These are phyloP conservation scores for Andrena bicolor DNA, from an alignment of 2,888 invertebrate species.

Conservation along the genomic window DNA sequence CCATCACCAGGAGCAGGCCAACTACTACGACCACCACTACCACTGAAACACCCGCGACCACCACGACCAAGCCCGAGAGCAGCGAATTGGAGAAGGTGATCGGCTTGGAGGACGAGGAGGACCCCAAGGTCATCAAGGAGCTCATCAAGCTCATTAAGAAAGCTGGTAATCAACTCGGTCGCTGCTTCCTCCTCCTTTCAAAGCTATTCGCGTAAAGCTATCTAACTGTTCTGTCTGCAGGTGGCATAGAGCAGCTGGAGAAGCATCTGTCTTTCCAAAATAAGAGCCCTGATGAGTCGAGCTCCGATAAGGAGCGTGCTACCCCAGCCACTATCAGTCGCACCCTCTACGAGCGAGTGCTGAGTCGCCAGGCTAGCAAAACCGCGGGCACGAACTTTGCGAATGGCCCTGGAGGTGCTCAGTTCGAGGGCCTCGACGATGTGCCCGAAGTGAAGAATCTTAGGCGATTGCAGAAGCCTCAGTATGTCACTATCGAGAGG, in stretches of 20 bases:
- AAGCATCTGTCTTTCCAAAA: slow-evolving; percentile 89
- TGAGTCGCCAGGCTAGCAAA: slow-evolving; percentile 84
- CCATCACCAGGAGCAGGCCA: slow-evolving; percentile 79
- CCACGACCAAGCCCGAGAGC: slow-evolving; percentile 54
- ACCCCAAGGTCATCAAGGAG: slow-evolving; percentile 93
- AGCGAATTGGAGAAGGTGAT: slow-evolving; percentile 27
- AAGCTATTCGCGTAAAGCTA: background rate
- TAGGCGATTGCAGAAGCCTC: slow-evolving; percentile 86
- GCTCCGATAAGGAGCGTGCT: slow-evolving; percentile 79
- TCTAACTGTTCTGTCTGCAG: slow-evolving; percentile 82
- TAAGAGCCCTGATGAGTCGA: slow-evolving; percentile 82
- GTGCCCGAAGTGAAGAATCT: slow-evolving; percentile 83
- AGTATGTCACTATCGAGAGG: slow-evolving; percentile 91
- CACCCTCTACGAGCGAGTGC: slow-evolving; percentile 91
- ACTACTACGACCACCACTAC: slow-evolving; percentile 80
- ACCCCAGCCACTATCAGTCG: slow-evolving; percentile 91
- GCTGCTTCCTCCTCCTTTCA: background rate
- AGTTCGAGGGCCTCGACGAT: slow-evolving; percentile 84
- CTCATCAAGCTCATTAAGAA: slow-evolving; percentile 93
- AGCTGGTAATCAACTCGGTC: slow-evolving; percentile 87
- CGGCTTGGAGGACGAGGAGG: slow-evolving; percentile 87
- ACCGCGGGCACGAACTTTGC: slow-evolving; percentile 73
- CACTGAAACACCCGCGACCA: slow-evolving; percentile 65
- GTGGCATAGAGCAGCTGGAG: slow-evolving; percentile 94
- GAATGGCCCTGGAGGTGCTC: slow-evolving; percentile 87